These are phyloP conservation scores for Dryomyza anilis DNA, from an alignment of 2,888 invertebrate species.

Conservation along the genomic window DNA sequence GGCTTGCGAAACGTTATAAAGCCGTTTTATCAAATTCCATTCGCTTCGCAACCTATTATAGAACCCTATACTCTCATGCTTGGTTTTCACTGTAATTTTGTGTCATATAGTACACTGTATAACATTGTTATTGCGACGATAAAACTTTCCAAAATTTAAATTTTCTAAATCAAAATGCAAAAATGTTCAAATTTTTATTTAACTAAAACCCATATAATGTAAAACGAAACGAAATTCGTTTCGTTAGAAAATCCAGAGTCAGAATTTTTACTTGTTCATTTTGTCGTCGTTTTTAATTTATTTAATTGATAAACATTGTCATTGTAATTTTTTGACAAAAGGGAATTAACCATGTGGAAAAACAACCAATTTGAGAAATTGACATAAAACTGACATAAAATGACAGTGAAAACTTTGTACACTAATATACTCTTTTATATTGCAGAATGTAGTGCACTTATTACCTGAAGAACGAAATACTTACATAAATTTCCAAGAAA, in stretches of 20 bases:
- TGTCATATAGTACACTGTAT: background rate
- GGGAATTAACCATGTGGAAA: background rate
- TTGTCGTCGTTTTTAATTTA: too few species aligned
- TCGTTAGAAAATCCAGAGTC: background rate
- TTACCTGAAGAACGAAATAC: conserved; percentile 62
- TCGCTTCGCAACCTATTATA: background rate
- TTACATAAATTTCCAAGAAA: conserved; percentile 63
- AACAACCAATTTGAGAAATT: background rate
- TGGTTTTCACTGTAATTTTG: background rate
- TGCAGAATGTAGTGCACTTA: conserved; percentile 62
- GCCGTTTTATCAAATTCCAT: background rate
- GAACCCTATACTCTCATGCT: background rate
- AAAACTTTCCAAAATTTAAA: too few species aligned
- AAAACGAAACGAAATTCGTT: too few species aligned
- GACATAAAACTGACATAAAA: background rate
- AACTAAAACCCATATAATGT: too few species aligned
- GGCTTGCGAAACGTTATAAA: too few species aligned
- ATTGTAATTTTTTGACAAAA: background rate
- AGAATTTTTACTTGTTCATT: background rate
- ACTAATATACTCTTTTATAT: conserved; percentile 59
- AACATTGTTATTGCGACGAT: background rate
- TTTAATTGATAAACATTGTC: background rate
- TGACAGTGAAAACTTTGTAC: background rate
- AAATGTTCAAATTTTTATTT: too few species aligned
- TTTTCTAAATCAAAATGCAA: too few species aligned